These are phyloP conservation scores for Neomorphus geoffroyi DNA, from an alignment of 2,797 vertebrate species.

Conservation along the genomic window DNA sequence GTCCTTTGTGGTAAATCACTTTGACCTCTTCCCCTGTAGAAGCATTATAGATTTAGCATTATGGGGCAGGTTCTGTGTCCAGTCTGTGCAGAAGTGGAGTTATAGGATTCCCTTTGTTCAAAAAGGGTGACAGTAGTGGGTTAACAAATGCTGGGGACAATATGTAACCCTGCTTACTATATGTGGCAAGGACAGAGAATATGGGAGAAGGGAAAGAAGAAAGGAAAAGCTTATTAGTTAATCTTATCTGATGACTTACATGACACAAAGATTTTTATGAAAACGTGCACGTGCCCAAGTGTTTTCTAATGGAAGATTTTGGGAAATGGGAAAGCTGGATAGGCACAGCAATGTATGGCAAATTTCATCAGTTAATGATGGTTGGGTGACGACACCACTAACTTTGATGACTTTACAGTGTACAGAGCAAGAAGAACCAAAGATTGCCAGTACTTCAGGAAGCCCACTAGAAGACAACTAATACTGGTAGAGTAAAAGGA, in stretches of 20 bases:
- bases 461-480: background rate
- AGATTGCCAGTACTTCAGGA: background rate
- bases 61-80: background rate
- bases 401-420: background rate
- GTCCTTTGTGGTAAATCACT: background rate
- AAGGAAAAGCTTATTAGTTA: background rate
- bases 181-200: background rate
- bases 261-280: background rate
- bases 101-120: background rate
- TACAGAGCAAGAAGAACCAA: background rate
- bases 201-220: background rate
- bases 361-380: background rate
- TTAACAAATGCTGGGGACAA: background rate
- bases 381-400: background rate
- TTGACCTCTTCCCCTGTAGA: background rate
- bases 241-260: background rate
- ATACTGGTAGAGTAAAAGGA: background rate
- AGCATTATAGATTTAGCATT: background rate
- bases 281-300: background rate
- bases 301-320: background rate
- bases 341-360: background rate
- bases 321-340: background rate
- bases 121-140: background rate
- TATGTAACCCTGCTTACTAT: background rate
- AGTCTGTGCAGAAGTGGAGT: background rate